Conservation (phyloP, 2,888 invertebrate genomes). For the Tetranychus truncatus region DNA sequence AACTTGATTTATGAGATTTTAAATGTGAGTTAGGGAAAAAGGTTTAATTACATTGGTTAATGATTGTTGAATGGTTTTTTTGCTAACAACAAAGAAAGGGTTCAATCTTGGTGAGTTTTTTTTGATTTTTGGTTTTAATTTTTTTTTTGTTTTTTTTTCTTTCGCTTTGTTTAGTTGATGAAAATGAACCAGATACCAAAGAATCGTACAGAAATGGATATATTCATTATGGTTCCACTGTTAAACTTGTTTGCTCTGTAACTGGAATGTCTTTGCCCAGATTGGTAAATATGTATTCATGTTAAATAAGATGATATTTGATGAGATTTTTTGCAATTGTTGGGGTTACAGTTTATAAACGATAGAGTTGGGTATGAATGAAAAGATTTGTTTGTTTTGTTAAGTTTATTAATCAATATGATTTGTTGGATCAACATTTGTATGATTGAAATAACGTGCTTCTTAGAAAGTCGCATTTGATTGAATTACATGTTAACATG, state of each 20-base stretch:
- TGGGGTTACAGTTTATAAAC: neutral
- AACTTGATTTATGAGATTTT: neutral
- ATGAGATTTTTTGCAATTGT: neutral
- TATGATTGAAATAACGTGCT: no score
- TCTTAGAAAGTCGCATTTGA: no score
- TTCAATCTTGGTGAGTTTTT: neutral
- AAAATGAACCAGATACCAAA: constrained; percentile 90
- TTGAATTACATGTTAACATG: no score
- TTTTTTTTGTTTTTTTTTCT: neutral
- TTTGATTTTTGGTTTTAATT: neutral
- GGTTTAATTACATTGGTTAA: constrained; percentile 40
- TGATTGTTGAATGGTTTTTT: neutral
- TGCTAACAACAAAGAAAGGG: neutral
- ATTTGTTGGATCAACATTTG: no score
- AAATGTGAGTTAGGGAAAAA: neutral
- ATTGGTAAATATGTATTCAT: constrained; percentile 42
- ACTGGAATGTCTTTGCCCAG: constrained; percentile 96
- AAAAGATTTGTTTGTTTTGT: no score
- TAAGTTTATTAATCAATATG: no score
- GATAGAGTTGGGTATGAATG: neutral
- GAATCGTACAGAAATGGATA: constrained; percentile 82
- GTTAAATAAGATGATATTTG: neutral
- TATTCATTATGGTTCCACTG: constrained; percentile 94
- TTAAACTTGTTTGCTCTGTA: constrained; percentile 95
- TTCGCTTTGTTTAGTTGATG: constrained; percentile 51